A percentile compares a stretch with the other conserved stretches of the same genome.
These are phyloP conservation scores for Hemitrygon akajei DNA, from an alignment of 2,797 vertebrate genomes.

Conservation along the genomic window DNA sequence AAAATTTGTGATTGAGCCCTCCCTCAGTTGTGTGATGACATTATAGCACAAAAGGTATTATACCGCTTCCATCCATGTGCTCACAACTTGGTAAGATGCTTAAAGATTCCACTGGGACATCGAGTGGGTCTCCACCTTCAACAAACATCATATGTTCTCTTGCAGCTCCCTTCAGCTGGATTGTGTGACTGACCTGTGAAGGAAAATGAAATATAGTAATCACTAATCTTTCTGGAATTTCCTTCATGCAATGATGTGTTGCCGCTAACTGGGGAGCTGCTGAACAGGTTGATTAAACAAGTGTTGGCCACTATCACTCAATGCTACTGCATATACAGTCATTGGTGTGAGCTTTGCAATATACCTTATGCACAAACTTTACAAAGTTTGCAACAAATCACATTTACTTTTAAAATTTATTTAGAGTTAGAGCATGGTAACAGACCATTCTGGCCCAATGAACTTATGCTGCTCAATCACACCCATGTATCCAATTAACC, in stretches of 20 bases:
- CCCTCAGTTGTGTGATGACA: neutral
- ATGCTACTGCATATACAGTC: too few relatives aligned
- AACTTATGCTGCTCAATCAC: too few relatives aligned
- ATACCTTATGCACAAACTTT: neutral
- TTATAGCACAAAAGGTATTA: neutral
- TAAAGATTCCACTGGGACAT: slow-evolving; percentile 65
- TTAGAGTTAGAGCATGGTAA: too few relatives aligned
- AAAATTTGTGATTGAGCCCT: neutral
- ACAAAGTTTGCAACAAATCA: neutral
- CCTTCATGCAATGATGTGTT: neutral
- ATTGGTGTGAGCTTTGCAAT: neutral
- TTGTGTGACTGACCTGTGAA: slow-evolving; percentile 64
- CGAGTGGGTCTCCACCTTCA: slow-evolving; percentile 65
- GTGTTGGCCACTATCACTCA: too few relatives aligned
- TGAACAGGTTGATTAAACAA: neutral
- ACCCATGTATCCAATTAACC: too few relatives aligned
- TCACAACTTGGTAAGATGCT: slow-evolving; percentile 46
- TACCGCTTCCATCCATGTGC: slow-evolving; percentile 53
- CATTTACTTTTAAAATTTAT: too few relatives aligned
- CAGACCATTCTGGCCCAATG: too few relatives aligned
- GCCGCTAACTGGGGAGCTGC: neutral
- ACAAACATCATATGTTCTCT: slow-evolving; percentile 68
- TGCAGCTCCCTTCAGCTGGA: slow-evolving; percentile 70
- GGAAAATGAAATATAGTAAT: neutral
- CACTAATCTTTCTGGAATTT: neutral